phyloP scores from a whole-genome alignment of 2,113 vertebrate genomes.

The Zosterops pallidus region DNA sequence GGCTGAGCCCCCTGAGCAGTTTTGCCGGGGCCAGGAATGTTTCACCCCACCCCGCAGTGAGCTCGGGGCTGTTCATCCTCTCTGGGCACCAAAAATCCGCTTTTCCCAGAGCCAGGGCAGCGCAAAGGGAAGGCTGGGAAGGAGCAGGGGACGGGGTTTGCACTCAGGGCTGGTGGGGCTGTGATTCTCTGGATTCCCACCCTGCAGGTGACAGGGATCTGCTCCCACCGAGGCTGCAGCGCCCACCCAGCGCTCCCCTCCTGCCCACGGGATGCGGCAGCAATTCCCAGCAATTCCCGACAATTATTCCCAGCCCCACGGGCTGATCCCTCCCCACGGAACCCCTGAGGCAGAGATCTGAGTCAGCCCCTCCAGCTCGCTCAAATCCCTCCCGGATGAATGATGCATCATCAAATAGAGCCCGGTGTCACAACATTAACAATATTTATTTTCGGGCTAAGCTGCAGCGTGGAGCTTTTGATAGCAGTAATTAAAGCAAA shows the following conservation, averaged over 20 bases:
- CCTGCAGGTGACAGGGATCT: neutral
- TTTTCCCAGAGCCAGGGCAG: neutral
- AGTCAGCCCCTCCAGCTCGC: neutral
- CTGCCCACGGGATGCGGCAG: neutral
- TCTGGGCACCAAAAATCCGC: fast-evolving
- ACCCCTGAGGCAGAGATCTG: neutral
- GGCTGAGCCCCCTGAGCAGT: neutral
- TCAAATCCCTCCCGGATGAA: slow-evolving; percentile 4
- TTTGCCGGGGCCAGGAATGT: neutral
- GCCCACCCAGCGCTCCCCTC: neutral
- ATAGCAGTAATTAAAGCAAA: slow-evolving; percentile 56
- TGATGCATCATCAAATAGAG: slow-evolving; percentile 17
- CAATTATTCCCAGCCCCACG: neutral
- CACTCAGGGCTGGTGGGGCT: fast-evolving
- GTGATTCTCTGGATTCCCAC: neutral
- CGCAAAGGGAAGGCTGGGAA: fast-evolving
- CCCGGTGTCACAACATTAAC: slow-evolving; percentile 50
- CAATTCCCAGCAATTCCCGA: neutral
- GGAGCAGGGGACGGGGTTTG: fast-evolving
- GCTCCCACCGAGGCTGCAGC: neutral
- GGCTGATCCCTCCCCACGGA: neutral
- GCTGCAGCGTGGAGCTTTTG: slow-evolving; percentile 49
- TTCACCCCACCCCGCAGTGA: fast-evolving
- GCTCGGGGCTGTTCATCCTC: neutral
- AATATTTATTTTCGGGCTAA: slow-evolving; percentile 63